phyloP scores from a whole-genome alignment of 2,888 invertebrate species.

The Zygothrica quintamaculata region DNA sequence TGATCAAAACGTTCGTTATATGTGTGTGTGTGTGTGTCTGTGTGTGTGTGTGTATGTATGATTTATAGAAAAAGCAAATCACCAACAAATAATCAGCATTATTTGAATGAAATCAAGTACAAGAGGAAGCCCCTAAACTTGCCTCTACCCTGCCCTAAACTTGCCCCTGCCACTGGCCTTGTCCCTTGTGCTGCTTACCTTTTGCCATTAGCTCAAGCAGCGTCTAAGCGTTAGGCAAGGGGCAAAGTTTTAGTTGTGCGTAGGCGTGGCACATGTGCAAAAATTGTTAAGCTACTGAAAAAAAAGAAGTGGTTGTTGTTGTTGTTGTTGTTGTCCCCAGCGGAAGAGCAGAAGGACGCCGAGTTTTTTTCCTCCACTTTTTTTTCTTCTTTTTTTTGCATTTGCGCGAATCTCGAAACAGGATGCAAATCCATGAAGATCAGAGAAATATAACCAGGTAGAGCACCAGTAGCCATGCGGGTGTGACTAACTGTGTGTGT shows the following conservation, averaged over 20 bases:
- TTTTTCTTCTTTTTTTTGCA: not conserved
- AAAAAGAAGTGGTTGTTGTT: not conserved
- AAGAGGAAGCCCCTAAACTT: slow-evolving; percentile 10
- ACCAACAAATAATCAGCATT: slow-evolving; percentile 35
- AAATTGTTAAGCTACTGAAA: no score
- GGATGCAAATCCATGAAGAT: slow-evolving; percentile 59
- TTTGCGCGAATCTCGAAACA: slow-evolving; percentile 43
- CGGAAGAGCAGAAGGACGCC: slow-evolving; percentile 75
- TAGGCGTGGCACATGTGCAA: slow-evolving; percentile 21
- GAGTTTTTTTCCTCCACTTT: slow-evolving; percentile 40
- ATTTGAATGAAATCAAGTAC: slow-evolving; percentile 72
- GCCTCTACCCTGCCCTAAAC: no score
- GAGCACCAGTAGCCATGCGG: slow-evolving; percentile 22
- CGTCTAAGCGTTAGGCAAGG: not conserved
- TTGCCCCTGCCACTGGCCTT: no score
- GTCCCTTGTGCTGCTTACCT: no score
- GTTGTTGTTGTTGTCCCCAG: slow-evolving; percentile 30
- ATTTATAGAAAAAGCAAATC: slow-evolving; percentile 22
- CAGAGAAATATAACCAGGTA: slow-evolving; percentile 43
- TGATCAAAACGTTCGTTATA: not conserved
- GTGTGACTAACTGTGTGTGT: slow-evolving; percentile 5
- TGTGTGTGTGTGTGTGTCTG: not conserved
- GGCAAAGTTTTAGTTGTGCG: slow-evolving; percentile 8
- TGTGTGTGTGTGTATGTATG: slow-evolving; percentile 5
- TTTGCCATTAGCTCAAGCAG: no score